Base-by-base conservation (phyloP, 2,888 invertebrate species). In the Drosophila lacicola region DNA sequence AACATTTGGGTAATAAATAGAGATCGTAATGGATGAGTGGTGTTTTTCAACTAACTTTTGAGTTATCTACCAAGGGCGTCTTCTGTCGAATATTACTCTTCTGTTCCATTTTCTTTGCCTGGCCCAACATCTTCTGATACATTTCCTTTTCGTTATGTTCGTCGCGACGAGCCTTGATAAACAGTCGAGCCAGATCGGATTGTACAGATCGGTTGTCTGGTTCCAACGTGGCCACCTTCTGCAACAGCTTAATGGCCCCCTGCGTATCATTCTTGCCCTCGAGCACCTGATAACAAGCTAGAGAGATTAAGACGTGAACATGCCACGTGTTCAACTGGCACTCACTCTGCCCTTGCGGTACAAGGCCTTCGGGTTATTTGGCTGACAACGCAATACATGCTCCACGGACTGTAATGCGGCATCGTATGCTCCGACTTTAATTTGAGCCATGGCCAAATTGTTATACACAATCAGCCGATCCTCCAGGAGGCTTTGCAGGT, bases 361-460 rank as follows among this genome's bases (percentile, higher is more conserved):
- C 13, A 98, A 93, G 0, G 98, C 98, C 92, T 98, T 98, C 0
- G 97, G 95, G 93, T 98, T 98, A 68, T 95, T 93, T 0, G 98
- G 97, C 90, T 98, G 96, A 88, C 96, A 96, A 70, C 95, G 94
- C 13, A 98, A 93, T 2, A 98, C 98, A 89, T 95, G 94, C 54
- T 96, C 96, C 33, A 98, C 95, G 9, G 97, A 97, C 92, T 95
- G 94, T 25, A 98, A 93, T 6, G 98, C 98, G 10, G 96, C 96
- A 80, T 97, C 97, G 90, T 95, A 97, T 9, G 97, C 96, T 60
- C 96, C 95, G 41, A 96, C 95, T 93, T 97, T 98, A 78, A 98
- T 94, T 93, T 98, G 98, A 13, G 98, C 97, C 72, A 97, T 97
- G 13, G 98, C 98, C 94, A 98, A 95, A 91, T 98, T 98, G 91